Base-by-base conservation (phyloP, 2,888 invertebrate genomes). In the Drosophila villosipedis region DNA sequence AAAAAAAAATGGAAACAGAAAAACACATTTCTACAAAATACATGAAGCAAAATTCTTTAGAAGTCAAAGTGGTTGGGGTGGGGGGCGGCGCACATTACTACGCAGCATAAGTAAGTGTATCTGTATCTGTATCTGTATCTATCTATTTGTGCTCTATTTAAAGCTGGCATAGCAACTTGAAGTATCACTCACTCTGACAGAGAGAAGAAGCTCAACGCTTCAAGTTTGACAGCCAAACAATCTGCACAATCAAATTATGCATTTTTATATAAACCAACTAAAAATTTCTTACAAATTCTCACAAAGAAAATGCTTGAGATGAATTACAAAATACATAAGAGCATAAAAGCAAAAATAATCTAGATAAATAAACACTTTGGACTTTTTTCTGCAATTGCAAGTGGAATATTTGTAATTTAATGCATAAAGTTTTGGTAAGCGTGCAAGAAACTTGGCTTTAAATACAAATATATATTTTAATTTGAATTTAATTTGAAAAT, bases 101-200 rank as follows among this genome's bases (percentile, higher is more conserved):
- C 43, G 62, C 68, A 73, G 62, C 73, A 73, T 52, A 76, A 67
- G 63, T 67, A 67, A 73, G 50, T 69, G 78, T 64, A 73, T 77
- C 52, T 68, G 12, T 12, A 28, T 3, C 22, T 22, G 43, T 43
- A 41, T 14, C 43, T 22, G 47, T 14, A 43, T 22, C 43, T 22
- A 47, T 47, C 14, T 25, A 47, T 25, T 4, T 47, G 9, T 4
- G 33, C 53, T 58, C 61, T 49, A 69, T 73, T 78, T 69, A 64
- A 69, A 52, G 74, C 67, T 61, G 52, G 33, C 59, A 47, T 25
- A 4, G 37, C 65, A 76, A 39, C 55, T 59, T 60, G 28, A 72
- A 62, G 65, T 60, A 68, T 73, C 52, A 28, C 16, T 69, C 63
- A 60, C 59, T 50, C 53, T 28, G 4, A 9, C 50, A 19, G 28